These are phyloP conservation scores for Brachynemurus nebulosus DNA, from an alignment of 2,888 invertebrate species.

Conservation along the genomic window DNA sequence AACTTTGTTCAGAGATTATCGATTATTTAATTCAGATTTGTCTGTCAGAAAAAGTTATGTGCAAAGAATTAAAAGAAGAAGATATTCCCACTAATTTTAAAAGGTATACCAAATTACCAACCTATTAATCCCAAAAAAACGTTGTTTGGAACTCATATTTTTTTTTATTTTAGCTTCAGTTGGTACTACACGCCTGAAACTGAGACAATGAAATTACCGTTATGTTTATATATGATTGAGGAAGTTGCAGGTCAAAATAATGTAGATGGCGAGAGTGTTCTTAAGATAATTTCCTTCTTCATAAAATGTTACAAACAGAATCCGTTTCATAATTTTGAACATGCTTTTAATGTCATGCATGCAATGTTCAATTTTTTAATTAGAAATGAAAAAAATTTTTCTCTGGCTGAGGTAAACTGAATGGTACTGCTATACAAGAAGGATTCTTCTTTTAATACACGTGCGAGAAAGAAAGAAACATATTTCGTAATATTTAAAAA, in stretches of 20 bases:
- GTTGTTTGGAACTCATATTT: too few relatives aligned
- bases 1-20: too few relatives aligned
- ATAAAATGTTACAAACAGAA: constrained; percentile 36
- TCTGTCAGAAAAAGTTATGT: too few relatives aligned
- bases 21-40: too few relatives aligned
- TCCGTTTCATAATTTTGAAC: constrained; percentile 48
- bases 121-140: too few relatives aligned
- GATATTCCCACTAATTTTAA: too few relatives aligned
- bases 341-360: constrained; percentile 48
- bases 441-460: too few relatives aligned
- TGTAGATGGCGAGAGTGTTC: constrained; percentile 30
- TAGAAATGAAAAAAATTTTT: constrained; percentile 35
- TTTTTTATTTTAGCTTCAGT: constrained; percentile 32
- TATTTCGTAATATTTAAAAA: too few relatives aligned
- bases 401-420: constrained; percentile 37
- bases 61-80: too few relatives aligned
- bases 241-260: constrained; percentile 33
- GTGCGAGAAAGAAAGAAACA: too few relatives aligned
- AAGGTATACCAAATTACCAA: too few relatives aligned
- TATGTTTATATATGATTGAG: constrained; percentile 37
- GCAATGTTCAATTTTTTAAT: constrained; percentile 41
- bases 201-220: constrained; percentile 36
- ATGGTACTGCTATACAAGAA: too few relatives aligned
- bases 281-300: constrained; percentile 37
- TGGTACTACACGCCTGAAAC: constrained; percentile 40